Base-by-base conservation (phyloP, 1,140 invertebrate species). In the Drosophila orena region DNA sequence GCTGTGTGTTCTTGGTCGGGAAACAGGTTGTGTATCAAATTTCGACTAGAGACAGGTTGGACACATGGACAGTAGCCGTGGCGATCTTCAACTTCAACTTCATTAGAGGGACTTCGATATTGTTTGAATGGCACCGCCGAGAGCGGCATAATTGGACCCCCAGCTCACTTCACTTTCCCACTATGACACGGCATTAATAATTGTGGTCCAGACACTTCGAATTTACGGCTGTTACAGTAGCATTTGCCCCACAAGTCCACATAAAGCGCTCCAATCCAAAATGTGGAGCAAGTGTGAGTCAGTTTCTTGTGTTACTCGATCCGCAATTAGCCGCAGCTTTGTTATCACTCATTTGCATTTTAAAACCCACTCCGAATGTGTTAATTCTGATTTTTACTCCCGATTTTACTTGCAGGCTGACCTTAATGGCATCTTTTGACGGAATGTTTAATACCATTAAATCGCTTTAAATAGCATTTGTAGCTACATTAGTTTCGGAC, bases 71-170 rank as follows among this genome's bases (percentile, higher is more conserved):
- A 58, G 90, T 91, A 91, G 90, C 90, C 46, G 60, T 37, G 75
- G 58, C 83, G 74, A 90, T 91, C 90, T 91, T 91, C 90, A 91
- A 90, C 90, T 91, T 91, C 90, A 91, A 90, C 90, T 91, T 91
- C 90, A 91, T 91, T 91, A 91, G 90, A 89, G 86, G 79, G 77
- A 86, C 90, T 90, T 83, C 70, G 77, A 91, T 83, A 90, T 90
- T 91, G 73, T 89, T 90, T 84, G 84, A 90, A 89, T 89, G 84
- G 79, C 84, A 89, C 84, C 72, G 85, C 81, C 75, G 70, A 70
- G 52, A 71, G 69, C 52, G 53, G 77, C 66, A 75, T 78, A 81
- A 73, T 80, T 77, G 71, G 69, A 81, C 58, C 57, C 77, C 70
- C 54, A 27, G 46, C 55, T 60, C 80, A 83, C 84, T 89, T 89